Evolutionary conservation across 2,113 vertebrate species (phyloP).

Genomic region (Sinocyclocheilus grahami): DNA sequence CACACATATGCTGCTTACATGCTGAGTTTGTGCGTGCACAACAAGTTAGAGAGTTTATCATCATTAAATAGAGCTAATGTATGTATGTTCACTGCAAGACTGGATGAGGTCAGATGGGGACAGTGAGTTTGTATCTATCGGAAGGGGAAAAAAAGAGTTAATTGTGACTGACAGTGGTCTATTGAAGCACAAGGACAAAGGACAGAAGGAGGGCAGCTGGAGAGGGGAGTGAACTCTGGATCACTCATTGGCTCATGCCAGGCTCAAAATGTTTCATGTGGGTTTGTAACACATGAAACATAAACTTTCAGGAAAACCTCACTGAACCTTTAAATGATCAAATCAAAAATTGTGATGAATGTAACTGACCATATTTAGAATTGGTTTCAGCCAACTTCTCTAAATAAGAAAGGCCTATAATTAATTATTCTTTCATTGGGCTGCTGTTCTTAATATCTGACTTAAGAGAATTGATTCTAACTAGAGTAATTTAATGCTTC

Average conservation of each 20-base stretch:
- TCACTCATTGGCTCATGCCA: neutral
- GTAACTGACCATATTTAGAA: neutral
- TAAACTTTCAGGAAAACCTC: neutral
- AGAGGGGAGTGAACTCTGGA: neutral
- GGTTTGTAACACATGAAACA: too few species aligned
- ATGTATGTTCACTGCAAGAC: neutral
- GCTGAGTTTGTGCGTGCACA: neutral
- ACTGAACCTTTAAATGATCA: neutral
- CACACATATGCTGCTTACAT: neutral
- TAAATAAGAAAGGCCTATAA: too few species aligned
- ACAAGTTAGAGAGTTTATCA: neutral
- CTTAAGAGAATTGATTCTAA: neutral
- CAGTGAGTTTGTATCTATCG: neutral
- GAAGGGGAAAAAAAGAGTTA: neutral
- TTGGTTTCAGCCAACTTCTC: neutral
- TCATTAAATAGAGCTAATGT: neutral
- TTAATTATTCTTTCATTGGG: neutral
- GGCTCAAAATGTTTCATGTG: neutral
- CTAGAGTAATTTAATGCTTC: neutral
- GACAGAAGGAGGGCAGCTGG: neutral
- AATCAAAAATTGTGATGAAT: neutral
- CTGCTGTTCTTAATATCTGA: neutral
- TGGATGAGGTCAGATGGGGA: neutral
- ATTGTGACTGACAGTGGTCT: neutral
- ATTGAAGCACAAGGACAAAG: conserved; percentile 1